A percentile compares a stretch with the other conserved stretches of the same genome.
phyloP scores from a whole-genome alignment of 2,113 vertebrate genomes.

The Sciurus niger region DNA sequence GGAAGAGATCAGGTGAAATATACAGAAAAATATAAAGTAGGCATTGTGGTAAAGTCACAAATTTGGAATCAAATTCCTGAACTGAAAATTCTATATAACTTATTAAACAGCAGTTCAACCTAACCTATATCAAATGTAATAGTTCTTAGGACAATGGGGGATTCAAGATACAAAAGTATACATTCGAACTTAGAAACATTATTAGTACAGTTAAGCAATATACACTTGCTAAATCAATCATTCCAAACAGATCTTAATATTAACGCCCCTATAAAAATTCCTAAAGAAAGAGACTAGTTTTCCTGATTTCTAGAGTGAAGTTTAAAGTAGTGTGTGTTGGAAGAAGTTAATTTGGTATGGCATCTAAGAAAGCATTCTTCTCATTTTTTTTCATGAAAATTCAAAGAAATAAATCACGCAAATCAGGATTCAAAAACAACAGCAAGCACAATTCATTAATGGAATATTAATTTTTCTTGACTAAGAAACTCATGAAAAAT shows the following conservation, averaged over 20 bases:
- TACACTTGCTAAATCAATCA: constrained; percentile 46
- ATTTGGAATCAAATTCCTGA: constrained; percentile 25
- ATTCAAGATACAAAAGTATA: constrained; percentile 12
- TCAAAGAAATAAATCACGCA: constrained; percentile 64
- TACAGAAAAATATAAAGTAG: neutral
- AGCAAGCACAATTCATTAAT: neutral
- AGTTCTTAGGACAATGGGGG: neutral
- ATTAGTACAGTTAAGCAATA: constrained; percentile 1
- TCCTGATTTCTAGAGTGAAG: neutral
- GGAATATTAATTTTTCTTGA: constrained; percentile 62
- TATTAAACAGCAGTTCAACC: neutral
- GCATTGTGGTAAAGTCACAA: neutral
- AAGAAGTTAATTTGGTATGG: neutral
- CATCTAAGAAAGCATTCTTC: neutral
- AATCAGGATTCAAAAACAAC: constrained; percentile 68
- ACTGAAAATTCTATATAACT: constrained; percentile 59
- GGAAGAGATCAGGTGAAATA: neutral
- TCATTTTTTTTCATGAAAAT: constrained; percentile 36
- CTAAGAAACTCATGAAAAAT: constrained; percentile 48
- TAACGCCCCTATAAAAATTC: neutral
- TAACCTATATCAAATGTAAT: constrained; percentile 34
- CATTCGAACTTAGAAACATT: neutral
- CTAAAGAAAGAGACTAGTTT: constrained; percentile 13
- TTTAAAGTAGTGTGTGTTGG: neutral
- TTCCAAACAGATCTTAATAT: constrained; percentile 48